Percentiles rank a stretch among this genome's conserved stretches.
Evolutionary conservation across 2,113 vertebrate genomes (phyloP).

Genomic region (Pluvialis apricaria): DNA sequence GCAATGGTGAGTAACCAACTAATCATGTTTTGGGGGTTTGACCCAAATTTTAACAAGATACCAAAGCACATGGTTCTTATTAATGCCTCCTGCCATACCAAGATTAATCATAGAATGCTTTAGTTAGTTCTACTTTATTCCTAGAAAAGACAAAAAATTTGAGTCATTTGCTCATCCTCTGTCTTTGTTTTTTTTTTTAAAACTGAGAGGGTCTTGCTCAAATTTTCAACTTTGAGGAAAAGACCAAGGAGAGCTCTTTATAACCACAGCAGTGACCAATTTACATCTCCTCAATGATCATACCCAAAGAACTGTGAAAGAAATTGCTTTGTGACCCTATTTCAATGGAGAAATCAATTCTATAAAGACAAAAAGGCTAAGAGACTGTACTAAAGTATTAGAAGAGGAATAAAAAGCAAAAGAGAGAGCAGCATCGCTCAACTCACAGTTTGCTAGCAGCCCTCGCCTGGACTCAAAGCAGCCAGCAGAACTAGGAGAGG

Average conservation of each 20-base stretch:
- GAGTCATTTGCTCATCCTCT: background rate
- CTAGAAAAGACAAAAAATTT: background rate
- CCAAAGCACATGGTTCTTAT: background rate
- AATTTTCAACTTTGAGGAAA: background rate
- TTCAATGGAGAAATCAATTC: background rate
- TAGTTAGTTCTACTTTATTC: background rate
- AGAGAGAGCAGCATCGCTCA: background rate
- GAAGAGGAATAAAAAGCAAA: background rate
- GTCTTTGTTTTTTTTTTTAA: background rate
- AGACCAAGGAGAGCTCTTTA: background rate
- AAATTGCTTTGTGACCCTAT: background rate
- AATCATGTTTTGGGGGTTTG: background rate
- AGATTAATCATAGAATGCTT: background rate
- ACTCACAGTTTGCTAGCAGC: background rate
- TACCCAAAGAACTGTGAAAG: background rate
- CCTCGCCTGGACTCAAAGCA: background rate
- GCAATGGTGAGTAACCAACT: background rate
- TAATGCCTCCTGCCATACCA: background rate
- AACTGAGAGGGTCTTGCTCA: background rate
- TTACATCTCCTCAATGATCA: background rate
- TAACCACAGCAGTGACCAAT: background rate
- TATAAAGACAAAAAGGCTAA: background rate
- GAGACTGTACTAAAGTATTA: too few relatives aligned
- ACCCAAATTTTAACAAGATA: background rate
- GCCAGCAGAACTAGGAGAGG: background rate